phyloP scores from a whole-genome alignment of 2,797 vertebrate species.

The Eulemur coronatus region DNA sequence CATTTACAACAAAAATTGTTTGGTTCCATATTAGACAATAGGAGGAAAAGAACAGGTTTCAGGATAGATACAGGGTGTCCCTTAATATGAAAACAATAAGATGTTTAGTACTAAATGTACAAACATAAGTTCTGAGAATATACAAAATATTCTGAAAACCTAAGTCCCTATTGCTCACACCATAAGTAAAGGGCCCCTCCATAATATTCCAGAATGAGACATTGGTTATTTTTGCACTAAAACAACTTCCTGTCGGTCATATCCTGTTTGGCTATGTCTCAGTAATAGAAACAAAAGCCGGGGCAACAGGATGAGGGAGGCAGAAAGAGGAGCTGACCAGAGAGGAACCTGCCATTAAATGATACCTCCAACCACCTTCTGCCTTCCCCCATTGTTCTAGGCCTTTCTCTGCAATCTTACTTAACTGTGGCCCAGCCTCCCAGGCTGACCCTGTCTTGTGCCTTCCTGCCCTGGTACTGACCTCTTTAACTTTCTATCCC shows the following conservation, averaged over 20 bases:
- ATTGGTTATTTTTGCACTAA: conserved; percentile 69
- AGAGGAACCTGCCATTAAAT: neutral
- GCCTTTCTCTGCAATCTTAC: neutral
- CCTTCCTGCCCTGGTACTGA: neutral
- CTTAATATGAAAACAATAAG: neutral
- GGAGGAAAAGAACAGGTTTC: conserved; percentile 52
- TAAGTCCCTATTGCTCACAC: neutral
- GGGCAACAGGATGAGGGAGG: conserved; percentile 23
- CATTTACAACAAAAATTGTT: neutral
- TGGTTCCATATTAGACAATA: neutral
- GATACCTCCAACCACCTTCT: neutral
- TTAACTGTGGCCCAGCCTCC: neutral
- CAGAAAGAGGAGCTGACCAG: neutral
- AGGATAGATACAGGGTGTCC: neutral
- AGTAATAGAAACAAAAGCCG: conserved; percentile 58
- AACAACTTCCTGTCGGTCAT: conserved; percentile 61
- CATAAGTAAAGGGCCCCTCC: neutral
- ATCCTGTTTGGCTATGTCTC: conserved; percentile 74
- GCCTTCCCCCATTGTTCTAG: neutral
- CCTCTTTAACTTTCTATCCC: neutral
- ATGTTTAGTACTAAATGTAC: neutral
- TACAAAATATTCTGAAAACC: conserved; percentile 13
- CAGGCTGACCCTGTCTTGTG: neutral
- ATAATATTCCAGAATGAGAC: conserved; percentile 40
- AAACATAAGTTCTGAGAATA: neutral